A percentile compares a stretch with the other conserved stretches of the same genome.
Evolutionary conservation across 2,113 vertebrate species (phyloP).

Genomic region (Abramis brama): DNA sequence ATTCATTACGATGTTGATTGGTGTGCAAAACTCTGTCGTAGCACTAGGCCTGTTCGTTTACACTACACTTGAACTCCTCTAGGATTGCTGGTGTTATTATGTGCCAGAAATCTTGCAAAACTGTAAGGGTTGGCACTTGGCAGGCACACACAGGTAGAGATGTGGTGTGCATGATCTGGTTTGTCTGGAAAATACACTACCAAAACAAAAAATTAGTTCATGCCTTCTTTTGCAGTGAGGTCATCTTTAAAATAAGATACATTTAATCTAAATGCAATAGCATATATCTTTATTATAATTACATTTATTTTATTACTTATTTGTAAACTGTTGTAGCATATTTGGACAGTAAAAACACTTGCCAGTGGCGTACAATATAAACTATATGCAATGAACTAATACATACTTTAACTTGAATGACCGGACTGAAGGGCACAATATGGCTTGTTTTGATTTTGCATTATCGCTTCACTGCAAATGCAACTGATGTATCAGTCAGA

Average conservation of each 20-base stretch:
- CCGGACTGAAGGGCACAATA: not conserved
- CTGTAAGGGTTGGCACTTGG: not conserved
- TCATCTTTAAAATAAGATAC: no score
- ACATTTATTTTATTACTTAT: no score
- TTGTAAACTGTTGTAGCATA: no score
- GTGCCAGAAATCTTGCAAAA: constrained; percentile 23
- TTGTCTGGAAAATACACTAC: not conserved
- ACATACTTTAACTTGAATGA: not conserved
- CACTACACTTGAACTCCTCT: not conserved
- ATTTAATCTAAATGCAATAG: not conserved
- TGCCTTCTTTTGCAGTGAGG: not conserved
- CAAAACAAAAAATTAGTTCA: not conserved
- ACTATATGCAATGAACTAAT: no score
- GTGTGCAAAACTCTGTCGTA: not conserved
- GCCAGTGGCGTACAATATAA: no score
- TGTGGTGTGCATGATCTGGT: not conserved
- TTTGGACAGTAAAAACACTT: no score
- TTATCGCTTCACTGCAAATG: not conserved
- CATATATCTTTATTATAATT: not conserved
- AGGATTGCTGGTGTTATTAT: constrained; percentile 11
- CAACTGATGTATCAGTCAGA: not conserved
- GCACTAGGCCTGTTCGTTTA: not conserved
- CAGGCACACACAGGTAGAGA: not conserved
- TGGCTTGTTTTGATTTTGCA: not conserved
- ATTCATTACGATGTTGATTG: not conserved